Base-by-base conservation (phyloP, 1,140 invertebrate species). In the Heliconius nattereri region DNA sequence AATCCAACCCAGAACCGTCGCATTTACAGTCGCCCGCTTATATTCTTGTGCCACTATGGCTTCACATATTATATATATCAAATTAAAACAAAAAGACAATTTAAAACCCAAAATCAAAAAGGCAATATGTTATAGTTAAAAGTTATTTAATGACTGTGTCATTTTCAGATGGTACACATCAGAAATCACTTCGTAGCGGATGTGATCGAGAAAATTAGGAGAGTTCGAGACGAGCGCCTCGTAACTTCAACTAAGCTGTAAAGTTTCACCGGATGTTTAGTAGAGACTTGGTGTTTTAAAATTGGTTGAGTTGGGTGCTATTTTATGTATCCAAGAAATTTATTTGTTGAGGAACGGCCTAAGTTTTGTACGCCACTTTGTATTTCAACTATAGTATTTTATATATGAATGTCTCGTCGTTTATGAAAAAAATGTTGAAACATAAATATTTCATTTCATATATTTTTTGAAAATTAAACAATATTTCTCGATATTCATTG, bases 191-290 rank as follows among this genome's bases (percentile, higher is more conserved):
- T 80, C 76, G 70, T 37, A 73, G 52, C 76, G 82, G 82, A 83
- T 80, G 82, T 76, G 78, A 80, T 80, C 79, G 76, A 66, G 79
- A 76, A 83, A 83, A 83, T 83, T 83, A 81, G 79, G 76, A 73
- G 71, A 83, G 82, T 83, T 83, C 74, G 82, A 76, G 74, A 78
- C 71, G 82, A 75, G 29, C 71, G 73, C 76, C 54, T 32, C 76
- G 72, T 78, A 79, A 83, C 82, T 81, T 78, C 45, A 75, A 79
- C 72, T 71, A 75, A 66, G 54, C 75, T 71, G 57, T 75, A 40
- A 57, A 73, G 52, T 71, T 72, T 72, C 13, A 29, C 19, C 40
- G 66, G 70, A 77, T 77, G 76, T 77, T 72, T 72, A 72, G 71
- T 72, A 37, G 35, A 16, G n/a, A 72, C n/a, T 72, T 37, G 76